Conservation (phyloP, 2,888 invertebrate species). For the Leucania comma region DNA sequence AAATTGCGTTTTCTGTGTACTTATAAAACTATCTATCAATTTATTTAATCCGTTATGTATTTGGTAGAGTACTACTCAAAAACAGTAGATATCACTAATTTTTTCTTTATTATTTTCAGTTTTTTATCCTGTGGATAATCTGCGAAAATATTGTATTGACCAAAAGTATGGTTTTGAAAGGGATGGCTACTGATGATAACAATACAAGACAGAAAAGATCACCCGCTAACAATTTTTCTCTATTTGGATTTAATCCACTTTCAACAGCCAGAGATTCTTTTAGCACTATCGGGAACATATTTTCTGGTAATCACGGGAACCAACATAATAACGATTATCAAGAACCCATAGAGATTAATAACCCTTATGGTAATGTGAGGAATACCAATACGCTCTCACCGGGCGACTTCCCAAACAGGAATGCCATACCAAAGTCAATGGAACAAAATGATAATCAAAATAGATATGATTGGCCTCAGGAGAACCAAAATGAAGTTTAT, state of each 20-base stretch:
- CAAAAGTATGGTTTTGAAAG: conserved; percentile 21
- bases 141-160: conserved; percentile 18
- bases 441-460: background rate
- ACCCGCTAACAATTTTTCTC: conserved; percentile 44
- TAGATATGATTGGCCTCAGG: background rate
- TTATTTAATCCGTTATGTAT: too few species aligned
- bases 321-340: background rate
- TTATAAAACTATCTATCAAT: too few species aligned
- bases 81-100: background rate
- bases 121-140: conserved; percentile 36
- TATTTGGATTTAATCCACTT: conserved; percentile 48
- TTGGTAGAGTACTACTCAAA: background rate
- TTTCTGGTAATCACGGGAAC: conserved; percentile 26
- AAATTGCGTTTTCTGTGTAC: too few species aligned
- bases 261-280: conserved; percentile 24
- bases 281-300: conserved; percentile 32
- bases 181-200: background rate
- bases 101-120: conserved; percentile 35
- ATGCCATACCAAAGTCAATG: background rate
- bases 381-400: background rate
- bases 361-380: background rate
- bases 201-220: conserved; percentile 45
- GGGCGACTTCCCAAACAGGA: conserved; percentile 1
- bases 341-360: conserved; percentile 1
- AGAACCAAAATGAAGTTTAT: conserved; percentile 17